These are phyloP conservation scores for Neodontobutis hainanensis DNA, from an alignment of 2,113 vertebrate species.

Conservation along the genomic window DNA sequence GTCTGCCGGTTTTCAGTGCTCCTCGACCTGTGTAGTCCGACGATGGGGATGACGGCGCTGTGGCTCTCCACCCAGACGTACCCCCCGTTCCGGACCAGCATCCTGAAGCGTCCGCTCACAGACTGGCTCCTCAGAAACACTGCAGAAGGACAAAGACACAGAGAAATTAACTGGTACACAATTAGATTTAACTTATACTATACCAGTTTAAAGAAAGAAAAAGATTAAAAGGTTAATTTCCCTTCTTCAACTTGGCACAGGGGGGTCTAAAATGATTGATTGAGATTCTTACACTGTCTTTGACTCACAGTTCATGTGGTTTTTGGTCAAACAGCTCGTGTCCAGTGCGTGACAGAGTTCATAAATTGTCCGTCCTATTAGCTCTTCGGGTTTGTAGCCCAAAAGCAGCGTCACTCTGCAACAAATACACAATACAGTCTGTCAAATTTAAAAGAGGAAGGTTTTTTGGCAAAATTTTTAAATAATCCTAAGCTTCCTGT, in stretches of 20 bases:
- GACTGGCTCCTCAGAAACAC: constrained; percentile 93
- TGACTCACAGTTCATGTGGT: constrained; percentile 87
- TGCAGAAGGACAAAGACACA: constrained; percentile 55
- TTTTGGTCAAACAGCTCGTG: constrained; percentile 85
- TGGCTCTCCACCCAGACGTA: constrained; percentile 96
- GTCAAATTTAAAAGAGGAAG: too few relatives aligned
- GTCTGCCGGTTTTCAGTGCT: constrained; percentile 80
- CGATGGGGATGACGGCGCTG: constrained; percentile 88
- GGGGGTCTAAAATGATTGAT: too few relatives aligned
- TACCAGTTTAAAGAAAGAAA: too few relatives aligned
- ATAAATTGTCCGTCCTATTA: constrained; percentile 89
- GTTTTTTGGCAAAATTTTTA: too few relatives aligned
- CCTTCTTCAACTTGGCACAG: too few relatives aligned
- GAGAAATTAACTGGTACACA: too few relatives aligned
- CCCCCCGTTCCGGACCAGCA: constrained; percentile 92
- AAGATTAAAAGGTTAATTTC: too few relatives aligned
- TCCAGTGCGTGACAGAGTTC: constrained; percentile 93
- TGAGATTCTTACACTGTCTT: too few relatives aligned
- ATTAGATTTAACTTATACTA: too few relatives aligned
- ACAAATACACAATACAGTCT: constrained; percentile 22
- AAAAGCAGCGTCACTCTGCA: constrained; percentile 87
- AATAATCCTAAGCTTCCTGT: too few relatives aligned
- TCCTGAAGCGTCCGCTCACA: constrained; percentile 89
- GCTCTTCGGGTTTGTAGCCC: constrained; percentile 88
- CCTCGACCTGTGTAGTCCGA: constrained; percentile 81